Evolutionary conservation across 2,888 invertebrate genomes (phyloP), one percentile per base, ranked within the genome.

Genomic region (Macropis europaea): DNA sequence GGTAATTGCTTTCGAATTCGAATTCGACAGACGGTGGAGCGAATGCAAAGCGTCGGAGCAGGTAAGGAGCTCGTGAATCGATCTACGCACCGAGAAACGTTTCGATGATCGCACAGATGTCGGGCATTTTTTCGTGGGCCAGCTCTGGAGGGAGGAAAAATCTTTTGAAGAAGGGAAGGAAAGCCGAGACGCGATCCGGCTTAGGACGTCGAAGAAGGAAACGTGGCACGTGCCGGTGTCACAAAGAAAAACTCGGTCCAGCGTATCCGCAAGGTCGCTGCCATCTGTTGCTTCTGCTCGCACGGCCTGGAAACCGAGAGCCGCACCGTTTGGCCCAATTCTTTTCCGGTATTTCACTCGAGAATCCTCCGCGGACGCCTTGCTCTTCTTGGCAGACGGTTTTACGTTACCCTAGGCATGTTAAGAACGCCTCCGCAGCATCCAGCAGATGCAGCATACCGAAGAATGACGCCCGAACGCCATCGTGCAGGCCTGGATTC

Each of bases 191-290:
- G 22, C 47, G 56, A 68, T 62, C 68, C 62, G 62, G 73, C 54
- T 74, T 68, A 62, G 43, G n/a, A n/a, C n/a, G n/a, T n/a, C n/a
- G n/a, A n/a, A n/a, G n/a, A 54, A 54, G 69, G 69, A 67, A 67
- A 57, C 48, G 36, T 47, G 73, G 83, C 82, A 83, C 83, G 83
- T 80, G 83, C 83, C 83, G 47, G 69, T 60, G 38, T 28, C 19
- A 74, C 74, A 80, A 80, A 77, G 67, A 76, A 68, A 72, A 68
- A 43, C 62, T 52, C 80, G 77, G 50, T 48, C 50, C 40, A 66
- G 50, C 45, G 70, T 66, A 70, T 72, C 76, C 75, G 73, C 71
- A 76, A 78, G 72, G 70, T 74, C 70, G 76, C 53, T 70, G 69
- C 80, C 79, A 79, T 79, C 79, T 79, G 79, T 79, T 79, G 79